Conservation (phyloP, 2,797 vertebrate genomes). For the Cirrhinus mrigala region DNA sequence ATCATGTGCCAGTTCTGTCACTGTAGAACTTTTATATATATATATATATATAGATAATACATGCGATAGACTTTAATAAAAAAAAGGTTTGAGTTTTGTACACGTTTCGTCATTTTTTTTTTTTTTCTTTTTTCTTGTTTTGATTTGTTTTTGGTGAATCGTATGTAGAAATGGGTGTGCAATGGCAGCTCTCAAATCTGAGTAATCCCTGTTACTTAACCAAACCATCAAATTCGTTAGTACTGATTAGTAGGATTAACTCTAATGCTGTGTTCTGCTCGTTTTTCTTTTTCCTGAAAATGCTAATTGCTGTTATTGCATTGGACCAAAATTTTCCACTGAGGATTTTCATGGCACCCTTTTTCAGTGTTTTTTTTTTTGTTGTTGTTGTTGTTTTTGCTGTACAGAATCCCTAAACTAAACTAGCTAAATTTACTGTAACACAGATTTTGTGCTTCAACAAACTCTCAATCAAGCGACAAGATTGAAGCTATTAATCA, state of each 20-base stretch:
- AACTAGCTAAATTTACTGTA: background rate
- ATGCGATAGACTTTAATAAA: constrained; percentile 84
- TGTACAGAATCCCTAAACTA: too few relatives aligned
- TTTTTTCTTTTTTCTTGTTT: too few relatives aligned
- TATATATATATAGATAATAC: constrained; percentile 77
- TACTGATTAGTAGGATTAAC: background rate
- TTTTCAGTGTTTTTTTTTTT: too few relatives aligned
- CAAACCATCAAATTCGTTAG: background rate
- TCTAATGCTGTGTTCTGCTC: background rate
- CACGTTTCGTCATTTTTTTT: too few relatives aligned
- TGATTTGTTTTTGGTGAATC: background rate
- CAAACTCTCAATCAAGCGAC: background rate
- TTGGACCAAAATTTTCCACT: background rate
- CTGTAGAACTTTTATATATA: constrained; percentile 82
- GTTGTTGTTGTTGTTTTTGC: too few relatives aligned
- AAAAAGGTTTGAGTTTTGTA: constrained; percentile 74
- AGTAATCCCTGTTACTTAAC: background rate
- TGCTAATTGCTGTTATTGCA: too few relatives aligned
- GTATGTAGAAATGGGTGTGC: background rate
- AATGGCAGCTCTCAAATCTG: background rate
- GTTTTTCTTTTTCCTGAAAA: background rate
- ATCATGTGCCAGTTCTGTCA: constrained; percentile 78
- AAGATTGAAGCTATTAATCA: background rate
- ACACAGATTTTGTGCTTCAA: background rate
- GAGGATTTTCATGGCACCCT: too few relatives aligned